A percentile compares a stretch with the other conserved stretches of the same genome.
Conservation (phyloP, 2,888 invertebrate species). For the Plagodis dolabraria region DNA sequence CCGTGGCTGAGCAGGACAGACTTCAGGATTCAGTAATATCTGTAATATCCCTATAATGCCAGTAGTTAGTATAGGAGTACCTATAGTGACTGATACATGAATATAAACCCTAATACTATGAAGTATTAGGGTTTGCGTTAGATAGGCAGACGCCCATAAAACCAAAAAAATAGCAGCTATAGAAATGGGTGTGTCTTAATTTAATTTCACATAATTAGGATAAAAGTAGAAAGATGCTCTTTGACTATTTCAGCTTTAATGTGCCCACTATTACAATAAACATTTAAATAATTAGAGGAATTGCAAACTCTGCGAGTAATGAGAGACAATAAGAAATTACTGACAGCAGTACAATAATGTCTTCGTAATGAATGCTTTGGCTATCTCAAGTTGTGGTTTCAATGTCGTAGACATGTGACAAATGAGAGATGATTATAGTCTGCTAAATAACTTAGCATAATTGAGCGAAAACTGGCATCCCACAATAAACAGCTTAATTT, state of each 20-base stretch:
- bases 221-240: not conserved
- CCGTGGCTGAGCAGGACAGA: too few relatives aligned
- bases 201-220: not conserved
- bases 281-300: slow-evolving; percentile 18
- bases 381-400: slow-evolving; percentile 16
- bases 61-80: too few relatives aligned
- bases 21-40: too few relatives aligned
- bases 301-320: slow-evolving; percentile 12
- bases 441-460: slow-evolving; percentile 11
- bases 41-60: too few relatives aligned
- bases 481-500: slow-evolving; percentile 6
- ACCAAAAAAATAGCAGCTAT: too few relatives aligned
- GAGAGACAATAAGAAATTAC: slow-evolving; percentile 20
- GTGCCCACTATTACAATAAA: slow-evolving; percentile 10
- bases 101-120: too few relatives aligned
- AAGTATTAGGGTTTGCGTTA: too few relatives aligned
- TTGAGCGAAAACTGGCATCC: not conserved
- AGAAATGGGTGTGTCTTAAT: too few relatives aligned
- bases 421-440: slow-evolving; percentile 9
- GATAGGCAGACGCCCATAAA: too few relatives aligned
- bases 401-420: slow-evolving; percentile 14
- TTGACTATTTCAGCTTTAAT: slow-evolving; percentile 12
- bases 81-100: too few relatives aligned
- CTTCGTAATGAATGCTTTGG: slow-evolving; percentile 17
- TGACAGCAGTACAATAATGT: slow-evolving; percentile 14